A percentile compares a stretch with the other conserved stretches of the same genome.
Evolutionary conservation across 2,888 invertebrate genomes (phyloP).

Genomic region (Drosophila mulleri): DNA sequence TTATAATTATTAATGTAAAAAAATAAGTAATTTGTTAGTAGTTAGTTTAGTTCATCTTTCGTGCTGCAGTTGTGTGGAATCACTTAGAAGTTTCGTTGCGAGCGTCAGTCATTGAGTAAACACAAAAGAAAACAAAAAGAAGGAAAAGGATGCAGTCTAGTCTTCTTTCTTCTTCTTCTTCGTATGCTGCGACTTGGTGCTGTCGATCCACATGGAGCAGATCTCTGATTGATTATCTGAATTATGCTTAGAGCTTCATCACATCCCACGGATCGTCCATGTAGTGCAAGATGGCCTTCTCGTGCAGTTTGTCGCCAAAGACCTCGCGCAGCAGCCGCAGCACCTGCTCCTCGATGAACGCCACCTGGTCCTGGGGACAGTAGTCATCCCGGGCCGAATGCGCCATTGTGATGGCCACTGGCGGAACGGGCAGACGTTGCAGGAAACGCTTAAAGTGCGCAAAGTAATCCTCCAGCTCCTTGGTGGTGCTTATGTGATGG

Average conservation of each 20-base stretch:
- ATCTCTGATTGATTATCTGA: constrained; percentile 1
- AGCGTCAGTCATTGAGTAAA: constrained; percentile 8
- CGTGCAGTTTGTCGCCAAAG: constrained; percentile 79
- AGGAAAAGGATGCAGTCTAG: constrained; percentile 10
- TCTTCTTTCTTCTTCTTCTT: not conserved
- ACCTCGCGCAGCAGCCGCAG: constrained; percentile 86
- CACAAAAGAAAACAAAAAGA: not conserved
- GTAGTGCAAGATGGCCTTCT: constrained; percentile 83
- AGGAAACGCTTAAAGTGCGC: constrained; percentile 87
- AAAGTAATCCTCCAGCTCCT: constrained; percentile 89
- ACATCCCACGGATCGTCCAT: constrained; percentile 84
- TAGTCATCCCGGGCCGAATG: constrained; percentile 95
- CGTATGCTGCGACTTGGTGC: constrained; percentile 6
- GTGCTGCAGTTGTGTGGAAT: constrained; percentile 54
- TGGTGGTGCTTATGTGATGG: constrained; percentile 90
- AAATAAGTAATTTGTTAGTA: constrained; percentile 46
- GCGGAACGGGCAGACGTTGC: constrained; percentile 86
- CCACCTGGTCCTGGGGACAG: constrained; percentile 93
- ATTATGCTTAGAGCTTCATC: constrained; percentile 78
- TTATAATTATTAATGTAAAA: constrained; percentile 47
- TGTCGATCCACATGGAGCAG: constrained; percentile 9
- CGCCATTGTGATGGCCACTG: constrained; percentile 91
- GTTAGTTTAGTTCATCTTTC: constrained; percentile 39
- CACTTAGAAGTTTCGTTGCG: constrained; percentile 38
- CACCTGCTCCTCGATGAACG: constrained; percentile 90